These are phyloP conservation scores for Tinamus guttatus DNA, from an alignment of 2,113 vertebrate species.

Conservation along the genomic window DNA sequence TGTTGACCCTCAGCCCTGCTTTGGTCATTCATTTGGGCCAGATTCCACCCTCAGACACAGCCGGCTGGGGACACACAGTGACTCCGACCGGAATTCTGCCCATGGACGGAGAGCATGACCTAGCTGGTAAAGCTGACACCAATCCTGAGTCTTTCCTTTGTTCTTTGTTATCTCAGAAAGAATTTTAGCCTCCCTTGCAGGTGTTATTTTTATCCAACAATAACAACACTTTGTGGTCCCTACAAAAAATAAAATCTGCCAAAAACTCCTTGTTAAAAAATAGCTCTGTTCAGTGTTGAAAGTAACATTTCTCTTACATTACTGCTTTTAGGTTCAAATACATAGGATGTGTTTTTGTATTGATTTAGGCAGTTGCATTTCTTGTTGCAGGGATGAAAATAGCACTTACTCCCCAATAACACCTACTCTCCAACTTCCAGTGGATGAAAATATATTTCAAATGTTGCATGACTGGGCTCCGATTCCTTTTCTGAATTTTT, in stretches of 20 bases:
- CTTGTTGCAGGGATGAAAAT: background rate
- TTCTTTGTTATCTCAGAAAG: conserved; percentile 53
- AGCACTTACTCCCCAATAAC: background rate
- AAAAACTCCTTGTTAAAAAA: background rate
- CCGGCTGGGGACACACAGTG: background rate
- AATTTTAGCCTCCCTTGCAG: conserved; percentile 40
- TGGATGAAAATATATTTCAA: background rate
- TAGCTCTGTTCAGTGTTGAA: background rate
- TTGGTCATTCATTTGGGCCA: background rate
- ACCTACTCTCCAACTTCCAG: background rate
- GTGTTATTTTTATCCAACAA: conserved; percentile 50
- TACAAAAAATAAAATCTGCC: conserved; percentile 23
- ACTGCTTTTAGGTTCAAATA: background rate
- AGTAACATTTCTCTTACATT: background rate
- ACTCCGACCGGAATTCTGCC: background rate
- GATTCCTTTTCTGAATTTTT: background rate
- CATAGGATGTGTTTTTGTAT: background rate
- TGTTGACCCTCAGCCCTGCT: background rate
- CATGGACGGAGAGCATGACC: conserved; percentile 31
- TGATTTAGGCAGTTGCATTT: background rate
- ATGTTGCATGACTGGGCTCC: background rate
- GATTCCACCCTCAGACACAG: background rate
- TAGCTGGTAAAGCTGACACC: conserved; percentile 45
- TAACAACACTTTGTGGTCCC: conserved; percentile 8
- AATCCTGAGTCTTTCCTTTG: conserved; percentile 29